Conservation (phyloP, 2,113 vertebrate species). For the Corvus moneduloides region DNA sequence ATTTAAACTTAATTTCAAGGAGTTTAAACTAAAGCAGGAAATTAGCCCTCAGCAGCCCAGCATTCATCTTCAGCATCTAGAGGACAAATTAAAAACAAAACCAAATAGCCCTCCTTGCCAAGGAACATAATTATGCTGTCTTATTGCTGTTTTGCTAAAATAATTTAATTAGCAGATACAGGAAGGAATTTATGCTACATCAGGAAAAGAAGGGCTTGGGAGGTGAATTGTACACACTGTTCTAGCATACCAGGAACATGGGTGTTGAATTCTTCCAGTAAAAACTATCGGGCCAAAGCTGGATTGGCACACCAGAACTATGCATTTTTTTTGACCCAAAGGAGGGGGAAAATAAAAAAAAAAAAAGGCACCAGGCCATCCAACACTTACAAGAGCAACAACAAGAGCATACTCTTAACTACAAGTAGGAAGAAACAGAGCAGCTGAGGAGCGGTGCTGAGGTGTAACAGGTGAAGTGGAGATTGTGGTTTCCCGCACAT, state of each 20-base stretch:
- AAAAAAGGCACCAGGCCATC: neutral
- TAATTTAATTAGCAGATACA: conserved; percentile 72
- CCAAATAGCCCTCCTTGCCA: conserved; percentile 4
- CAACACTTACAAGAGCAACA: neutral
- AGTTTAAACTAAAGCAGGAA: conserved; percentile 60
- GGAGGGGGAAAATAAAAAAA: no score
- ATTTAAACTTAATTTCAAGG: conserved; percentile 57
- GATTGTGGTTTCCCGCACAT: neutral
- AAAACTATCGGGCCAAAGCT: neutral
- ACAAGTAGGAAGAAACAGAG: neutral
- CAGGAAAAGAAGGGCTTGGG: conserved; percentile 25
- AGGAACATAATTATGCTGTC: conserved; percentile 73
- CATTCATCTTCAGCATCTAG: conserved; percentile 44
- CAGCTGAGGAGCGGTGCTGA: neutral
- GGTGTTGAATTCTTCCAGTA: conserved; percentile 19
- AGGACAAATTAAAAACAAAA: conserved; percentile 45
- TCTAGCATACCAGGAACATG: conserved; percentile 55
- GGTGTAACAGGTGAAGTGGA: neutral
- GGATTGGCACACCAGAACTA: conserved; percentile 29
- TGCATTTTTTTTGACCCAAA: neutral
- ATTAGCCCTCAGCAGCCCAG: conserved; percentile 38
- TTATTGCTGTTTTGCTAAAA: conserved; percentile 68
- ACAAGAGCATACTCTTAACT: neutral
- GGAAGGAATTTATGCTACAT: conserved; percentile 69
- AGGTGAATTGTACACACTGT: conserved; percentile 53